A percentile compares a stretch with the other conserved stretches of the same genome.
Conservation (phyloP, 2,113 vertebrate genomes). For the Ceyx cyanopectus region DNA sequence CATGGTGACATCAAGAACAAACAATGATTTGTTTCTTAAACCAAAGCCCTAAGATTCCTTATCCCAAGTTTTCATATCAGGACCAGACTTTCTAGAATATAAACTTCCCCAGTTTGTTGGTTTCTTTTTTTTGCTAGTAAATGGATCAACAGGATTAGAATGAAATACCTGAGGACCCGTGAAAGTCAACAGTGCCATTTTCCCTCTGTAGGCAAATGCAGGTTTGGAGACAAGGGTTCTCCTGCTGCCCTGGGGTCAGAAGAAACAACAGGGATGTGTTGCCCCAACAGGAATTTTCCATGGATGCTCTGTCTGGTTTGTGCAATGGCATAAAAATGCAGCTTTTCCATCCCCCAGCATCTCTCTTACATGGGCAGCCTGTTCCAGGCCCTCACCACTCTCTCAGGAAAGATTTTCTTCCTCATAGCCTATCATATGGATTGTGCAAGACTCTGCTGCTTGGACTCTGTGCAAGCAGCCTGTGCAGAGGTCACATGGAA, state of each 20-base stretch:
- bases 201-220: neutral
- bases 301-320: neutral
- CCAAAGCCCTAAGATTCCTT: neutral
- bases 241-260: neutral
- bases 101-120: neutral
- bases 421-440: too few species aligned
- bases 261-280: neutral
- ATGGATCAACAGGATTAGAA: neutral
- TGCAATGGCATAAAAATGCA: neutral
- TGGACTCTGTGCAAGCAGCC: neutral
- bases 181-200: neutral
- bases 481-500: neutral
- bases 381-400: too few species aligned
- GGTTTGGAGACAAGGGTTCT: neutral
- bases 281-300: neutral
- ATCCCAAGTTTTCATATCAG: neutral
- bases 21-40: neutral
- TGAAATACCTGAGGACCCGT: neutral
- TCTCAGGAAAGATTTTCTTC: too few species aligned
- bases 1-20: neutral
- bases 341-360: neutral
- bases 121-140: neutral
- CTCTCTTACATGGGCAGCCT: neutral
- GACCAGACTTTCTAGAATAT: neutral
- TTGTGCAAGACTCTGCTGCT: too few species aligned